These are phyloP conservation scores for Daphoenositta chrysoptera DNA, from an alignment of 2,113 vertebrate genomes.

Conservation along the genomic window DNA sequence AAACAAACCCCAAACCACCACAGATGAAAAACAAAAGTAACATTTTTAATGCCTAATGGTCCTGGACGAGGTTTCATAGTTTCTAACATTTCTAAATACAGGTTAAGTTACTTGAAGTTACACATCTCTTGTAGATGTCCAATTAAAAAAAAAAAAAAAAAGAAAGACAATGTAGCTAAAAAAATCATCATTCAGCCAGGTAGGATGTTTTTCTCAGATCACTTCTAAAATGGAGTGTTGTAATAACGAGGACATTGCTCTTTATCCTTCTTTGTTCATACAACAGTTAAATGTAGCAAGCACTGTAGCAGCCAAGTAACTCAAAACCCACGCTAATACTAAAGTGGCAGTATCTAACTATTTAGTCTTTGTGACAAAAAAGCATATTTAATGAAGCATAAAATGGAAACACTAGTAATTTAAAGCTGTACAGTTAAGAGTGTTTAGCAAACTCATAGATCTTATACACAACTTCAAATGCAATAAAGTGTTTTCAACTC, in stretches of 20 bases:
- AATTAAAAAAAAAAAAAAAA: neutral
- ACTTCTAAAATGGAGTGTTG: neutral
- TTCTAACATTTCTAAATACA: neutral
- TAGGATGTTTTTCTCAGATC: neutral
- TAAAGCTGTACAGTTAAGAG: neutral
- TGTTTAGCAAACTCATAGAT: neutral
- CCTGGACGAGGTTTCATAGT: neutral
- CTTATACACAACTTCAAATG: neutral
- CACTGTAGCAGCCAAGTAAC: neutral
- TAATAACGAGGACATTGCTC: neutral
- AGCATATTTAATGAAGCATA: neutral
- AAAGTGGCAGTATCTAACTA: neutral
- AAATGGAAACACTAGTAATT: neutral
- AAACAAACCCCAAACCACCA: fast-evolving
- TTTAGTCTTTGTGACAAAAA: neutral
- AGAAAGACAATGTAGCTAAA: neutral
- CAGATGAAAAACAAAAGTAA: neutral
- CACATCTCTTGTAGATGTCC: neutral
- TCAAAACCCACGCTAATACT: neutral
- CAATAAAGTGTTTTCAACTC: constrained; percentile 25
- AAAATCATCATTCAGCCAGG: neutral
- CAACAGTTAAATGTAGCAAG: fast-evolving
- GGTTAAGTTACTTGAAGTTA: neutral
- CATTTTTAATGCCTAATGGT: neutral
- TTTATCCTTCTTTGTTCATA: neutral